Base-by-base conservation (phyloP, 2,888 invertebrate species). In the Merodon equestris region DNA sequence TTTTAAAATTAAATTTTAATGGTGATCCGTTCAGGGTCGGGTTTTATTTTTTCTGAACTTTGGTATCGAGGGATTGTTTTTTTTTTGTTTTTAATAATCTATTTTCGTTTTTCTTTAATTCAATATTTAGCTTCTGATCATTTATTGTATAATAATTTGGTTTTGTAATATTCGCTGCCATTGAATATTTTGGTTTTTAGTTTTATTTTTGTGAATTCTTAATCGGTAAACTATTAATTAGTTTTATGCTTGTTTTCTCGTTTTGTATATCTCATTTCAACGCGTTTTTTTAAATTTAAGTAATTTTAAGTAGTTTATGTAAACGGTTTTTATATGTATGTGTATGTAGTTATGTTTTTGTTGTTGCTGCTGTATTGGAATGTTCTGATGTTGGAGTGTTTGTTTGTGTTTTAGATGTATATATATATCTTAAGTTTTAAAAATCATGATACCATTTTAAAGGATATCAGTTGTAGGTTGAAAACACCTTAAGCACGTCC, bases 401-500 rank as follows among this genome's bases (percentile, higher is more conserved):
- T 40, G 54, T 54, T 63, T 53, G 34, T 57, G 40, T 57, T 27
- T 27, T 27, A 27, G 27, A 27, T 27, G 27, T 45, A 13, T 64
- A 19, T 40, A 18, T 18, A 54, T 44, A 47, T 58, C 17, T 56
- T 56, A 17, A 19, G 18, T 9, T 45, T 75, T 45, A 7, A 56
- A 63, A 58, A 67, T 58, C 36, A 53, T 53, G 48, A 73, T 68
- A 68, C 77, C 61, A 19, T 58, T 60, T 12, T 38, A 27, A 42
- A 10, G 67, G 70, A 50, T 56, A 81, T 50, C 75, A 73, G 56
- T 81, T 83, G 73, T 81, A 68, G 10, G 83, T 84, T 70, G 64
- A 60, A 64, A 71, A 71, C 68, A 76, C 84, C 82, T 88, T 88
- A 88, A 83, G 87, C 89, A 67, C 88, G 88, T 82, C 87, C 88